Conservation (phyloP, 1,140 invertebrate genomes). For the Caenorhabditis latens region DNA sequence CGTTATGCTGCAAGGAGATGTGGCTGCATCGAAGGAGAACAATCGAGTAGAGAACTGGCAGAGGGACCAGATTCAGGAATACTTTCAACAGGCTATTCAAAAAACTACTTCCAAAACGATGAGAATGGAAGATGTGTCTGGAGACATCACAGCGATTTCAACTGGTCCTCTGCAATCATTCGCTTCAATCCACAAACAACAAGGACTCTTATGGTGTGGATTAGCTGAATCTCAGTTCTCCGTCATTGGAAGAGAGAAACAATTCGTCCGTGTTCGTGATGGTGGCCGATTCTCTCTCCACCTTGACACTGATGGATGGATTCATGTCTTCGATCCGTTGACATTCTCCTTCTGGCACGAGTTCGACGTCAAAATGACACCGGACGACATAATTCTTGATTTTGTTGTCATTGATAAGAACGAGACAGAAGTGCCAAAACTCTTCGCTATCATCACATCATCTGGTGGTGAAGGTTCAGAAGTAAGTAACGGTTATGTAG, state of each 20-base stretch:
- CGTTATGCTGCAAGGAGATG: conserved; percentile 3
- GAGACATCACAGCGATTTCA: not conserved
- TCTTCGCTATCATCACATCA: not conserved
- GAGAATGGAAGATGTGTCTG: not conserved
- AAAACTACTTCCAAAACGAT: not conserved
- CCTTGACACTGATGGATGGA: conserved; percentile 20
- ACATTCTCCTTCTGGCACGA: conserved; percentile 21
- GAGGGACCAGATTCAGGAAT: conserved; percentile 15
- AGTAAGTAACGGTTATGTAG: not conserved
- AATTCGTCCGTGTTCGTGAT: conserved; percentile 1
- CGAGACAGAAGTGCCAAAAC: conserved; percentile 19
- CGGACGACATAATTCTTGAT: conserved; percentile 18
- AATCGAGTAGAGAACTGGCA: conserved; percentile 11
- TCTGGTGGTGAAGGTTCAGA: not conserved
- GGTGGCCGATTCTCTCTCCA: conserved; percentile 36
- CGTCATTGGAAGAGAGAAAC: not conserved
- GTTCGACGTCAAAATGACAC: conserved; percentile 14
- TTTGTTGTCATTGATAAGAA: conserved; percentile 46
- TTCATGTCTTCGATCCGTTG: conserved; percentile 28
- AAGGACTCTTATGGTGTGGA: conserved; percentile 10
- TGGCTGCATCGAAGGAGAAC: conserved; percentile 16
- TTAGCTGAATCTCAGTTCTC: not conserved
- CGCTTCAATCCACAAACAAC: not conserved
- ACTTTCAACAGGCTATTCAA: conserved; percentile 7
- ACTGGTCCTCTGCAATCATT: conserved; percentile 7